Percentiles rank a stretch among this genome's conserved stretches.
Evolutionary conservation across 2,797 vertebrate genomes (phyloP).

Genomic region (Hypotaenidia philippensis): DNA sequence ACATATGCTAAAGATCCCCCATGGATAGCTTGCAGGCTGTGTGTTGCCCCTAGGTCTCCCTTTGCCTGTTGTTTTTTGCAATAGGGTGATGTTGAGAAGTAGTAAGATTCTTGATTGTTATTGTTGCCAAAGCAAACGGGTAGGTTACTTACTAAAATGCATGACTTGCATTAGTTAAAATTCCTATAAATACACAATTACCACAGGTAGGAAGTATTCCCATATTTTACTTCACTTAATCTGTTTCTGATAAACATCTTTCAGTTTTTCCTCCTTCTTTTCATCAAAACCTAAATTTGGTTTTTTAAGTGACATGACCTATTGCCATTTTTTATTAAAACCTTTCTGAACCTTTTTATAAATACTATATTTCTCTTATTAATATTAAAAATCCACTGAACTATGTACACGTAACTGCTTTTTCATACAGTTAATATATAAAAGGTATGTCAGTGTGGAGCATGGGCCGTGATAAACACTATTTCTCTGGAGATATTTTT

Average conservation of each 20-base stretch:
- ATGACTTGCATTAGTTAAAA: background rate
- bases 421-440: background rate
- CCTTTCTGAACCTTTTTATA: background rate
- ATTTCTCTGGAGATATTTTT: slow-evolving; percentile 41
- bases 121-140: background rate
- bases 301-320: background rate
- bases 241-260: background rate
- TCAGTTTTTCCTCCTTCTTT: background rate
- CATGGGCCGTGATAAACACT: slow-evolving; percentile 69
- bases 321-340: slow-evolving; percentile 10
- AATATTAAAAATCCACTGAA: background rate
- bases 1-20: background rate
- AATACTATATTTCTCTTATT: background rate
- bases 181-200: background rate
- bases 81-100: background rate
- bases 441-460: slow-evolving; percentile 35
- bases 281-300: background rate
- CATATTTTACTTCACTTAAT: background rate
- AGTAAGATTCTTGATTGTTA: background rate
- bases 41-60: background rate
- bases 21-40: background rate
- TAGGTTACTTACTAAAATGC: background rate
- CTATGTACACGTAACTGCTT: background rate
- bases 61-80: background rate
- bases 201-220: background rate